Evolutionary conservation across 2,113 vertebrate genomes (phyloP).

Genomic region (Oreochromis tanganicae): DNA sequence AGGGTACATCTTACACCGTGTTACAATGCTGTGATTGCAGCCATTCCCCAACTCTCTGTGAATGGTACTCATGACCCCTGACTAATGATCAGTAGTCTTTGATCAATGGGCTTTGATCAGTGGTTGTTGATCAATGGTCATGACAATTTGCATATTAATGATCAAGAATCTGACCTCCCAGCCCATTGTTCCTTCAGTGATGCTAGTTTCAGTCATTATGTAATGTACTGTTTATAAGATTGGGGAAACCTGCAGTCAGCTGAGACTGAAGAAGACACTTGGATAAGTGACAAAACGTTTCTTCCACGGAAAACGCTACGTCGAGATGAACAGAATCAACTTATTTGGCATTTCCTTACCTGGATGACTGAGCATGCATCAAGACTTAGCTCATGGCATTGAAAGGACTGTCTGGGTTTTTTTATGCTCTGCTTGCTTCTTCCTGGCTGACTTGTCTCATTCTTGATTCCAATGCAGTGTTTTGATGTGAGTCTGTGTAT

Average conservation of each 20-base stretch:
- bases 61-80: not conserved
- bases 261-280: not conserved
- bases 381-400: not conserved
- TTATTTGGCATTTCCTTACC: not conserved
- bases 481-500: not conserved
- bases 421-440: slow-evolving; percentile 3
- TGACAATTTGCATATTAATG: not conserved
- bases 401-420: slow-evolving; percentile 21
- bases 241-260: not conserved
- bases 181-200: not conserved
- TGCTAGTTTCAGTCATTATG: not conserved
- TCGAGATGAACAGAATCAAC: not conserved
- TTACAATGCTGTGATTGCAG: not conserved
- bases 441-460: not conserved
- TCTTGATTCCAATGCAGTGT: slow-evolving; percentile 18
- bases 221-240: not conserved
- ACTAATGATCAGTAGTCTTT: not conserved
- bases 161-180: not conserved
- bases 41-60: not conserved
- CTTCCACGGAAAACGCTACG: not conserved
- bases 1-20: not conserved
- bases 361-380: not conserved
- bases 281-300: not conserved
- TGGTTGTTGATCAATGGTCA: not conserved
- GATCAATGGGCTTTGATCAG: not conserved